These are phyloP conservation scores for Buceros bicornis DNA, from an alignment of 2,797 vertebrate genomes.

Conservation along the genomic window DNA sequence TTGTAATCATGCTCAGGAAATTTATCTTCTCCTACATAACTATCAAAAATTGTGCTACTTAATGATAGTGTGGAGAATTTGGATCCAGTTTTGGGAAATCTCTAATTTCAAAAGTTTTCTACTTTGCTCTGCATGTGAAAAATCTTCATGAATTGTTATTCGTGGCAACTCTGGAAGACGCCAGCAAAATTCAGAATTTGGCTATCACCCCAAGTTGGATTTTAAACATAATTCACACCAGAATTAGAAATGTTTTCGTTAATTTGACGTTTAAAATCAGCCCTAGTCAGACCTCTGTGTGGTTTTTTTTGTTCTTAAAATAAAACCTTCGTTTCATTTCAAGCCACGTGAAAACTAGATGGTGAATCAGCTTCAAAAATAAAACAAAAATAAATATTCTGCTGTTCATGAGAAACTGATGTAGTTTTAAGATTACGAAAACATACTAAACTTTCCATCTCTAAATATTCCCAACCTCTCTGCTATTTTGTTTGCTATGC, in stretches of 20 bases:
- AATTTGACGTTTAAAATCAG: slow-evolving; percentile 29
- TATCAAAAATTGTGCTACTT: neutral
- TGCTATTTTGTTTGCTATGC: slow-evolving; percentile 19
- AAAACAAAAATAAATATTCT: slow-evolving; percentile 42
- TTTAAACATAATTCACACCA: slow-evolving; percentile 26
- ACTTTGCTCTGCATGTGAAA: neutral
- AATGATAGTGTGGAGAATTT: neutral
- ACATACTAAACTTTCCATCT: neutral
- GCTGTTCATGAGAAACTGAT: slow-evolving; percentile 25
- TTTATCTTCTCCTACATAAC: neutral
- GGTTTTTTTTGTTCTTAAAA: slow-evolving; percentile 30
- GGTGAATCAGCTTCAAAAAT: slow-evolving; percentile 43
- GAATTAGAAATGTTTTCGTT: slow-evolving; percentile 38
- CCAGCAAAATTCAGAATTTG: slow-evolving; percentile 22
- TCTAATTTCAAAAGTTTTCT: neutral
- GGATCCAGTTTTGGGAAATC: neutral
- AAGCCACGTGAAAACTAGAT: neutral
- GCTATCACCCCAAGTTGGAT: neutral
- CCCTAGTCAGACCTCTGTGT: neutral
- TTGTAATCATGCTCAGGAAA: neutral
- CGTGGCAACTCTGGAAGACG: neutral
- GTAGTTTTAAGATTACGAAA: slow-evolving; percentile 19
- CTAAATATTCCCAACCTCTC: neutral
- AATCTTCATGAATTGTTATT: slow-evolving; percentile 13
- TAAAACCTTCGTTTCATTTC: neutral